Conservation (phyloP, 2,797 vertebrate genomes). For the Trematomus bernacchii region DNA sequence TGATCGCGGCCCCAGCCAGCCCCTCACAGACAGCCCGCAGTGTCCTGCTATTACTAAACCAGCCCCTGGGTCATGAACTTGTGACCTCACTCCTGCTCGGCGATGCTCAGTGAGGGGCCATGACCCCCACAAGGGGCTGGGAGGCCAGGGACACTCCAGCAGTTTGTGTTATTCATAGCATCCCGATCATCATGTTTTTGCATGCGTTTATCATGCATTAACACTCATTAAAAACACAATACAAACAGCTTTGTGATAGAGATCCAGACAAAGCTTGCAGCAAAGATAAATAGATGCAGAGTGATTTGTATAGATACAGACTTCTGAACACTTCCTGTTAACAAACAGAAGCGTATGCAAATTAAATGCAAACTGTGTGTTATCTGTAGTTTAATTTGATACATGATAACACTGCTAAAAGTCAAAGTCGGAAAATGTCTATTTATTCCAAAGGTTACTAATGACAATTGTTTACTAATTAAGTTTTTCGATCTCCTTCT, state of each 20-base stretch:
- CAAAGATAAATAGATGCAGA: constrained; percentile 24
- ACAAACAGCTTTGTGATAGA: constrained; percentile 30
- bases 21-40: constrained; percentile 66
- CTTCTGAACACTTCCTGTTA: constrained; percentile 7
- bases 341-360: constrained; percentile 39
- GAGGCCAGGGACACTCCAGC: constrained; percentile 60
- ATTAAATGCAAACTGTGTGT: constrained; percentile 53
- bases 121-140: constrained; percentile 67
- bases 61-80: constrained; percentile 71
- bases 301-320: constrained; percentile 14
- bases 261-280: constrained; percentile 27
- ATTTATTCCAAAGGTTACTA: constrained; percentile 80
- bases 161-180: constrained; percentile 74
- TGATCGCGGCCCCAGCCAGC: constrained; percentile 56
- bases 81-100: constrained; percentile 69
- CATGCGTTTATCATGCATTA: constrained; percentile 86
- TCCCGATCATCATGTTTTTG: constrained; percentile 58
- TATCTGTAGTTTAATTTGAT: constrained; percentile 58
- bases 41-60: constrained; percentile 79
- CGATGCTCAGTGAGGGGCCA: constrained; percentile 56
- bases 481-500: constrained; percentile 83
- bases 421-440: constrained; percentile 62
- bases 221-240: constrained; percentile 76
- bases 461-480: constrained; percentile 90
- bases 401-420: constrained; percentile 46